Percentiles rank a stretch among this genome's conserved stretches.
Evolutionary conservation across 2,888 invertebrate species (phyloP).

Genomic region (Ypsolopha sequella): DNA sequence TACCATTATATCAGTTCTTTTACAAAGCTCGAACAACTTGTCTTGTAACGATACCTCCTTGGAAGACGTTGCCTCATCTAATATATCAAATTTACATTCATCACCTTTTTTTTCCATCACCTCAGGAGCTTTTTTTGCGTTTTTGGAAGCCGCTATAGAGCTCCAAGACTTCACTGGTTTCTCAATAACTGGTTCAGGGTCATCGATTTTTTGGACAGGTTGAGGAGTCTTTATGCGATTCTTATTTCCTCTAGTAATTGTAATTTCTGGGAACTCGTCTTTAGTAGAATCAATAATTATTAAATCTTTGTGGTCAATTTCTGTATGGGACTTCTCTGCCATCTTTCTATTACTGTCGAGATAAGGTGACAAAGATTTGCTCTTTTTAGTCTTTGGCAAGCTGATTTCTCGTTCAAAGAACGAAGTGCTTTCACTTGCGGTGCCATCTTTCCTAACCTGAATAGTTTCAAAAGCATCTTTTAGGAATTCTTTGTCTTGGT

Average conservation of each 20-base stretch:
- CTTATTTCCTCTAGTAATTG: slow-evolving; percentile 50
- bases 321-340: slow-evolving; percentile 24
- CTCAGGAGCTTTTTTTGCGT: slow-evolving; percentile 25
- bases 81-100: slow-evolving; percentile 9
- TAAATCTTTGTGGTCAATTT: slow-evolving; percentile 45
- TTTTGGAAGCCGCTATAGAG: slow-evolving; percentile 50
- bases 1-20: slow-evolving; percentile 59
- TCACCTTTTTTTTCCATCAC: slow-evolving; percentile 6
- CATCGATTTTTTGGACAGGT: slow-evolving; percentile 20
- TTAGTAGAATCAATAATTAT: slow-evolving; percentile 57
- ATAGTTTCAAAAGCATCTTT: neutral
- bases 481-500: neutral
- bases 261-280: slow-evolving; percentile 59
- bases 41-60: slow-evolving; percentile 43
- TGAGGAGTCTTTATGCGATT: slow-evolving; percentile 46
- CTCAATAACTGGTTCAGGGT: slow-evolving; percentile 24
- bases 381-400: slow-evolving; percentile 33
- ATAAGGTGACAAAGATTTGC: slow-evolving; percentile 42
- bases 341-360: slow-evolving; percentile 28
- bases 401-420: slow-evolving; percentile 22
- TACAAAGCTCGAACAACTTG: slow-evolving; percentile 52
- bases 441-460: slow-evolving; percentile 5
- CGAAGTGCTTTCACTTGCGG: slow-evolving; percentile 16
- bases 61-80: slow-evolving; percentile 24
- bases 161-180: slow-evolving; percentile 65